A percentile compares a stretch with the other conserved stretches of the same genome.
These are phyloP conservation scores for Copidosoma floridanum DNA, from an alignment of 1,140 invertebrate species.

Conservation along the genomic window DNA sequence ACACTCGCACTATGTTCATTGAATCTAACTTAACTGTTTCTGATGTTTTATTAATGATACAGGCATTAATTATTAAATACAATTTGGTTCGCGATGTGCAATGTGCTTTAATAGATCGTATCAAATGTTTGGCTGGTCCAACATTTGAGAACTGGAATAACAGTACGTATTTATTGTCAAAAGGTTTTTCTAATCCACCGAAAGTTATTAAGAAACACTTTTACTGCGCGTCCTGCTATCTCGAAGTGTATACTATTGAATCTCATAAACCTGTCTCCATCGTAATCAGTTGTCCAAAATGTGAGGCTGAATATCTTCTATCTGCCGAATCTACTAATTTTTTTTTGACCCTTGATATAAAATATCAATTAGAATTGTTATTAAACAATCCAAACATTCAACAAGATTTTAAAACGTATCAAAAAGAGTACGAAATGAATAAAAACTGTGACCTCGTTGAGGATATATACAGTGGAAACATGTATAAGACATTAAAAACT, in stretches of 20 bases:
- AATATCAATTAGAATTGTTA: background rate
- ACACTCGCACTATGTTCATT: background rate
- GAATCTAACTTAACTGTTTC: background rate
- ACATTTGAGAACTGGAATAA: background rate
- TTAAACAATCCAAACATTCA: background rate
- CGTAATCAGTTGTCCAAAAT: background rate
- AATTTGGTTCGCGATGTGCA: background rate
- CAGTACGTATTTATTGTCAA: background rate
- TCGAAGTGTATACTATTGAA: background rate
- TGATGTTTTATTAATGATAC: background rate
- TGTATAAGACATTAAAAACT: background rate
- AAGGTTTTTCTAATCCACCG: background rate
- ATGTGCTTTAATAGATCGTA: background rate
- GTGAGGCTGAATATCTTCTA: background rate
- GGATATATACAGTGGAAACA: no score
- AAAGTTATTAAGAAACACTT: background rate
- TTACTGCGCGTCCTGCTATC: no score
- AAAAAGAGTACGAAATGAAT: background rate
- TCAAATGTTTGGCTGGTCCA: background rate
- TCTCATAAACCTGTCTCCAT: background rate
- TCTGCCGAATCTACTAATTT: background rate
- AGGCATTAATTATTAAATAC: background rate
- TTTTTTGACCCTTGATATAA: background rate
- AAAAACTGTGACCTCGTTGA: no score
- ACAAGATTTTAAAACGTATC: background rate